Conservation (phyloP, 1,140 invertebrate species). For the Penaeus vannamei region DNA sequence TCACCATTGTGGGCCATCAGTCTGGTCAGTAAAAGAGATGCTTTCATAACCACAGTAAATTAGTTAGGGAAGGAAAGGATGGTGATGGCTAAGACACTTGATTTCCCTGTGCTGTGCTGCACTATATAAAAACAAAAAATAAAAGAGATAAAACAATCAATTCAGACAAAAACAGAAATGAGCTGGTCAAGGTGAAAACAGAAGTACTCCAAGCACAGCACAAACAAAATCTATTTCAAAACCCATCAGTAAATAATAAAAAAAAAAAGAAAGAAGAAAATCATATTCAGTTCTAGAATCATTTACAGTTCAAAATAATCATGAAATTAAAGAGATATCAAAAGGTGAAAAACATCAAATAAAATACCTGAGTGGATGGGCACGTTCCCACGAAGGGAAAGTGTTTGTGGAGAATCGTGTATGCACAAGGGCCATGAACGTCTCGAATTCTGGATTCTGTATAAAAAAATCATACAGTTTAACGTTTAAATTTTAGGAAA, state of each 20-base stretch:
- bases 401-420: slow-evolving; percentile 99
- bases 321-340: slow-evolving; percentile 12
- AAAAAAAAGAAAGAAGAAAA: too few species aligned
- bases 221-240: too few species aligned
- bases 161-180: too few species aligned
- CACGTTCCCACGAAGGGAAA: slow-evolving; percentile 98
- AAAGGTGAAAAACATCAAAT: slow-evolving; percentile 31
- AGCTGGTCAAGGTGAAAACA: too few species aligned
- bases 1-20: slow-evolving; percentile 98
- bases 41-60: slow-evolving; percentile 37
- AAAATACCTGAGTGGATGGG: slow-evolving; percentile 93
- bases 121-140: too few species aligned
- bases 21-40: slow-evolving; percentile 74
- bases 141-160: too few species aligned
- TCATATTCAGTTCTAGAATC: not conserved
- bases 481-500: not conserved
- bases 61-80: too few species aligned
- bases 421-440: slow-evolving; percentile 96
- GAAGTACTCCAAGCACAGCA: too few species aligned
- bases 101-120: not conserved
- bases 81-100: not conserved
- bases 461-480: slow-evolving; percentile 57
- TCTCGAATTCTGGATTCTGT: slow-evolving; percentile 86
- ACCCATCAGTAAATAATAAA: too few species aligned
- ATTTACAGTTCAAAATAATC: slow-evolving; percentile 31